These are phyloP conservation scores for Mastacembelus armatus DNA, from an alignment of 2,797 vertebrate species.

Conservation along the genomic window DNA sequence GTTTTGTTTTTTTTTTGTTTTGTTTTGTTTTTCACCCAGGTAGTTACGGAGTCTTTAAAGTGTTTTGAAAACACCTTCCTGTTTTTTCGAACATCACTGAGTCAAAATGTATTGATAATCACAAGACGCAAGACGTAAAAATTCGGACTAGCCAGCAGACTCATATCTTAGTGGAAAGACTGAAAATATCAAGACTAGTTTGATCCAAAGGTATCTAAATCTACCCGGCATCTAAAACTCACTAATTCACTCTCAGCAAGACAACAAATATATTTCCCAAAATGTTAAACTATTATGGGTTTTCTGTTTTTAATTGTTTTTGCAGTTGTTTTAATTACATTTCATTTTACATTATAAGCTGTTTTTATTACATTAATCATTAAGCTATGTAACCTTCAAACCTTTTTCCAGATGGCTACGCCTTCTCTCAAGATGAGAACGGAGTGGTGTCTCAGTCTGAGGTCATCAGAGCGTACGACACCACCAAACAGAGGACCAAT, in stretches of 20 bases:
- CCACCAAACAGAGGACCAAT: constrained; percentile 94
- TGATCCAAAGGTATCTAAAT: too few relatives aligned
- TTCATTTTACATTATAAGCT: not conserved
- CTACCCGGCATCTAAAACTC: too few relatives aligned
- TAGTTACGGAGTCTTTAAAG: too few relatives aligned
- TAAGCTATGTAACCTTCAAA: not conserved
- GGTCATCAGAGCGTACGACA: constrained; percentile 97
- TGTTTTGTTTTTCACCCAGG: too few relatives aligned
- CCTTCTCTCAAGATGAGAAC: constrained; percentile 99
- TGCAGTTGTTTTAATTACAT: constrained; percentile 9
- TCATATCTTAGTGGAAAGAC: constrained; percentile 2
- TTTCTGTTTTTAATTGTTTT: constrained; percentile 11
- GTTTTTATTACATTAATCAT: not conserved
- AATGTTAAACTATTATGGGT: not conserved
- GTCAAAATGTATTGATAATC: too few relatives aligned
- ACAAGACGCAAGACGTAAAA: too few relatives aligned
- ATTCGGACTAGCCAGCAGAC: not conserved
- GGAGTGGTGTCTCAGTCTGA: constrained; percentile 98
- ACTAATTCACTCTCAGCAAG: not conserved
- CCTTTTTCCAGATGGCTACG: constrained; percentile 91
- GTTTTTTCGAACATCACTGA: not conserved
- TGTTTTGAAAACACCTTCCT: too few relatives aligned
- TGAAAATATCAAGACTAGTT: too few relatives aligned
- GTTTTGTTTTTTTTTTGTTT: too few relatives aligned
- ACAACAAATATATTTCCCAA: constrained; percentile 10